These are phyloP conservation scores for Coluber constrictor DNA, from an alignment of 2,797 vertebrate genomes.

Conservation along the genomic window DNA sequence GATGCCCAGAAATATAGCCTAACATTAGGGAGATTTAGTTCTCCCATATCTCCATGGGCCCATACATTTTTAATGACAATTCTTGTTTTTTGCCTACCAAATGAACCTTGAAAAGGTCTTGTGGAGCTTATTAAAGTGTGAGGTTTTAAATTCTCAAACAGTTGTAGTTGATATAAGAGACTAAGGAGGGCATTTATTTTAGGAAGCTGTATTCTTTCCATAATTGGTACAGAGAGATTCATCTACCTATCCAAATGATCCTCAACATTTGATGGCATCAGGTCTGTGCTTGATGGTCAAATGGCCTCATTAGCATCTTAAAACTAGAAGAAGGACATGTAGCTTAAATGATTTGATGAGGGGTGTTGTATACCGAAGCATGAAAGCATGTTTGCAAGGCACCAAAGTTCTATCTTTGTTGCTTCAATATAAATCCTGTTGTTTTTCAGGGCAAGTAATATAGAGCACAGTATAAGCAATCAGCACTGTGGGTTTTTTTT, in stretches of 20 bases:
- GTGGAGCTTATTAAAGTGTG: slow-evolving; percentile 39
- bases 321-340: background rate
- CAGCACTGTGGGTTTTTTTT: background rate
- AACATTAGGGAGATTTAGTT: slow-evolving; percentile 46
- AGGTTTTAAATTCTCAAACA: slow-evolving; percentile 48
- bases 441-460: background rate
- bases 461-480: background rate
- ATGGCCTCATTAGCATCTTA: slow-evolving; percentile 24
- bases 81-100: slow-evolving; percentile 47
- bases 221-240: slow-evolving; percentile 3
- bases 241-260: slow-evolving; percentile 17
- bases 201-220: slow-evolving; percentile 23
- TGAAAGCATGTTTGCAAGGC: background rate
- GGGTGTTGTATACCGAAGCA: background rate
- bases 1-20: slow-evolving; percentile 62
- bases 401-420: background rate
- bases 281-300: background rate
- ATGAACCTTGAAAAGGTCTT: slow-evolving; percentile 59
- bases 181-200: slow-evolving; percentile 39
- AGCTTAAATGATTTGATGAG: background rate
- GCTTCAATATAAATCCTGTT: background rate
- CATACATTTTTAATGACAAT: slow-evolving; percentile 54
- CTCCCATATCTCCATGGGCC: slow-evolving; percentile 40
- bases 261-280: background rate
- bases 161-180: slow-evolving; percentile 33